These are phyloP conservation scores for Ferdinandea cuprea DNA, from an alignment of 2,888 invertebrate genomes.

Conservation along the genomic window DNA sequence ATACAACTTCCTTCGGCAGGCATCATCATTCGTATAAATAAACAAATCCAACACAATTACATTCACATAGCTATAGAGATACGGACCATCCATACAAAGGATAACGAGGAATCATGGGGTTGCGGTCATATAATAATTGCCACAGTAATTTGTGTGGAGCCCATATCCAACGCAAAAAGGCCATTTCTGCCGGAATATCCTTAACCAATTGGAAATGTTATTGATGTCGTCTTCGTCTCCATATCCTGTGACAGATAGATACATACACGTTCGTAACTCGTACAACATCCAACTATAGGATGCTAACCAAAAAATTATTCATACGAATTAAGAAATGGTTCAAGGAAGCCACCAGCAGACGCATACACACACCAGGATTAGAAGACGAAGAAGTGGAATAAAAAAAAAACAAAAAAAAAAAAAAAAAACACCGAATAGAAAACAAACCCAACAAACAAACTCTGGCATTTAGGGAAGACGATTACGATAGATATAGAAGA, in stretches of 20 bases:
- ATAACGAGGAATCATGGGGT: conserved; percentile 45
- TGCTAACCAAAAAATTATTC: conserved; percentile 69
- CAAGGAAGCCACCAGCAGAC: conserved; percentile 15
- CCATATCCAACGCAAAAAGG: conserved; percentile 61
- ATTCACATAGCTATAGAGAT: background rate
- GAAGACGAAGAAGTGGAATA: background rate
- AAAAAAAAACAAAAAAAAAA: conserved; percentile 1
- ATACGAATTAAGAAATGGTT: conserved; percentile 72
- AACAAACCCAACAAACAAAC: conserved; percentile 40
- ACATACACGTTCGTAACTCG: conserved; percentile 3
- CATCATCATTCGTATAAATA: conserved; percentile 46
- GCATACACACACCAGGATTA: conserved; percentile 13
- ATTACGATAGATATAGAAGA: conserved; percentile 11
- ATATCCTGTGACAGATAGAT: conserved; percentile 9
- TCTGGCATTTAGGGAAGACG: conserved; percentile 48
- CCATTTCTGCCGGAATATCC: conserved; percentile 63
- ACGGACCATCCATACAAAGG: conserved; percentile 11
- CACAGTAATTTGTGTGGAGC: conserved; percentile 72
- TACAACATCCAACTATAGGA: conserved; percentile 14
- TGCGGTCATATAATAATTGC: conserved; percentile 74
- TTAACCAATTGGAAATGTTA: conserved; percentile 72
- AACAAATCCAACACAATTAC: conserved; percentile 43
- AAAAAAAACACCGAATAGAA: conserved; percentile 13
- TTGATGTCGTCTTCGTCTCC: conserved; percentile 58
- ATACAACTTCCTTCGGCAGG: conserved; percentile 71